Conservation (phyloP, 2,888 invertebrate genomes). For the Bombyx huttoni region DNA sequence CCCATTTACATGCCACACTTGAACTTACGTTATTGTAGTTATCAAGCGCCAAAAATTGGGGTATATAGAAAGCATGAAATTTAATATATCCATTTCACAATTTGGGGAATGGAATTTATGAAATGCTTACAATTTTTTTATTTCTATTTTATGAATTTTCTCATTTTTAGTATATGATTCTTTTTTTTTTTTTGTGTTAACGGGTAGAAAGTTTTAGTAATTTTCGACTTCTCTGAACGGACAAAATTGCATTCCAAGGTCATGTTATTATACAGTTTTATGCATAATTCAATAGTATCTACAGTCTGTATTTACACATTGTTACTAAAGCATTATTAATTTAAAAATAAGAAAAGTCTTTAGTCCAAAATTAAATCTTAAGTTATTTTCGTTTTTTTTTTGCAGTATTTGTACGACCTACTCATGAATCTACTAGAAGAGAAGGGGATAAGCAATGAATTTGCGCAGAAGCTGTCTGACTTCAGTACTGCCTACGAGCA, state of each 20-base stretch:
- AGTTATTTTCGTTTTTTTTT: too few species aligned
- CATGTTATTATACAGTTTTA: too few species aligned
- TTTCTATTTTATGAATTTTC: background rate
- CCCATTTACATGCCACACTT: slow-evolving; percentile 67
- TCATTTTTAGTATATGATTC: too few species aligned
- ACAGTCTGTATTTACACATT: too few species aligned
- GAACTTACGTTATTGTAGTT: slow-evolving; percentile 51
- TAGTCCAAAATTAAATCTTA: too few species aligned
- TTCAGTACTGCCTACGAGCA: slow-evolving; percentile 96
- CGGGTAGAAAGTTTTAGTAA: too few species aligned
- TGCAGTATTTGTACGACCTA: slow-evolving; percentile 92
- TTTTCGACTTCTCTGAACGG: too few species aligned
- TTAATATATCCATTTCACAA: slow-evolving; percentile 39
- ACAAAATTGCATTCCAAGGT: too few species aligned
- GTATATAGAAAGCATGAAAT: slow-evolving; percentile 37
- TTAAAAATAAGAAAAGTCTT: too few species aligned
- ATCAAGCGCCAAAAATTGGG: slow-evolving; percentile 55
- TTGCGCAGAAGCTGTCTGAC: slow-evolving; percentile 89
- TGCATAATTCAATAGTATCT: too few species aligned
- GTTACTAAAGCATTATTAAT: too few species aligned
- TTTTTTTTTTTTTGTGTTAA: too few species aligned
- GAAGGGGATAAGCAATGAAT: slow-evolving; percentile 94
- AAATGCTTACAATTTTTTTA: slow-evolving; percentile 1
- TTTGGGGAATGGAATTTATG: background rate
- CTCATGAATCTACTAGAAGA: slow-evolving; percentile 96